Conservation (phyloP, 1,140 invertebrate genomes). For the Teleopsis dalmanni region DNA sequence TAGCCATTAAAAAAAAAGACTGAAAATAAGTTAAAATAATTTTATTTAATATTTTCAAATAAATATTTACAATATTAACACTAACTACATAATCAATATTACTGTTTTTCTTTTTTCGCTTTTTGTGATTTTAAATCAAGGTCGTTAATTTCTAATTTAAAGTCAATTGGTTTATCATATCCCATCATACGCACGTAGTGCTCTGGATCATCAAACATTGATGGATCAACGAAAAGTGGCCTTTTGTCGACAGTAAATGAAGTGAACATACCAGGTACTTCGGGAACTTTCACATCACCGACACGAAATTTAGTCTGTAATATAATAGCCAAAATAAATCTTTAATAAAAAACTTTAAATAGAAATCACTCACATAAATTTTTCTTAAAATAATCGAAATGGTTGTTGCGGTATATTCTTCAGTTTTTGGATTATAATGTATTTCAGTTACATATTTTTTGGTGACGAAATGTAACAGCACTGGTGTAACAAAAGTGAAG, state of each 20-base stretch:
- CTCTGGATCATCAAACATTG: slow-evolving; percentile 57
- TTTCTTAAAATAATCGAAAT: slow-evolving; percentile 58
- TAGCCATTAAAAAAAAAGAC: too few relatives aligned
- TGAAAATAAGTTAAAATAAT: too few relatives aligned
- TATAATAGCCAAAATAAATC: slow-evolving; percentile 1
- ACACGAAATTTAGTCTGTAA: slow-evolving; percentile 62
- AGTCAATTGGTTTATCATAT: slow-evolving; percentile 82
- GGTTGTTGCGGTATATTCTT: slow-evolving; percentile 62
- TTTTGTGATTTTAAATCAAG: neutral
- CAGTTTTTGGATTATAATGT: slow-evolving; percentile 56
- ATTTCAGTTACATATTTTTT: slow-evolving; percentile 79
- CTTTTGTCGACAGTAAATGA: slow-evolving; percentile 61
- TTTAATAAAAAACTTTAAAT: neutral
- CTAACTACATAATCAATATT: neutral
- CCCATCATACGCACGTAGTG: slow-evolving; percentile 82
- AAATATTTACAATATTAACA: neutral
- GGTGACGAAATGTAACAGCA: slow-evolving; percentile 72
- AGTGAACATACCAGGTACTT: slow-evolving; percentile 74
- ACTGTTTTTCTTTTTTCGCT: neutral
- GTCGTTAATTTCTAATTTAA: slow-evolving; percentile 49
- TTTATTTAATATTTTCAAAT: neutral
- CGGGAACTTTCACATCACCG: slow-evolving; percentile 69
- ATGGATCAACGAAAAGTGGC: slow-evolving; percentile 69
- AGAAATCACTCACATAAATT: slow-evolving; percentile 50
- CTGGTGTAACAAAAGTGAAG: slow-evolving; percentile 74